These are phyloP conservation scores for Micromys minutus DNA, from an alignment of 2,113 vertebrate species.

Conservation along the genomic window DNA sequence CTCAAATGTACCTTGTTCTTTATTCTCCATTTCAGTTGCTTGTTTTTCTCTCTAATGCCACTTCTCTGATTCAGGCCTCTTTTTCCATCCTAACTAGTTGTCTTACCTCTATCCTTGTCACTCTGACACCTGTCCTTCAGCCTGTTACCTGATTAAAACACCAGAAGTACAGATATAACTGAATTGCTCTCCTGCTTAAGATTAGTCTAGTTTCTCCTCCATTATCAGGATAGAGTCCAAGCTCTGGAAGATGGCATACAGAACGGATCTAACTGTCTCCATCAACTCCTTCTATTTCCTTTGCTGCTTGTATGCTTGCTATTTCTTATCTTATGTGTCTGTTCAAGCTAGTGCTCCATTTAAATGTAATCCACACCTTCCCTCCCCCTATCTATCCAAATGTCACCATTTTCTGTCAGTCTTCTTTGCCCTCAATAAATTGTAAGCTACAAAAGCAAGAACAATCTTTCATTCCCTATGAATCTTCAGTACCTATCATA, in stretches of 20 bases:
- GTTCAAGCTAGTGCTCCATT: constrained; percentile 1
- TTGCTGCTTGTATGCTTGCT: constrained; percentile 36
- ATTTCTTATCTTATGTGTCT: not conserved
- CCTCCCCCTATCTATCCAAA: not conserved
- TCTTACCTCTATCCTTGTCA: constrained; percentile 23
- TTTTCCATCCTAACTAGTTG: constrained; percentile 20
- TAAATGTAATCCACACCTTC: not conserved
- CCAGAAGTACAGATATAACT: constrained; percentile 13
- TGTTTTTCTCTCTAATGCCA: constrained; percentile 25
- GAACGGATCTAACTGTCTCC: not conserved
- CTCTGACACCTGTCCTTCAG: not conserved
- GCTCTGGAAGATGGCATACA: not conserved
- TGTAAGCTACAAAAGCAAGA: constrained; percentile 39
- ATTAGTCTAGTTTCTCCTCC: constrained; percentile 33
- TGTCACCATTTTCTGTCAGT: constrained; percentile 33
- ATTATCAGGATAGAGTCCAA: not conserved
- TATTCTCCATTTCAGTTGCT: constrained; percentile 13
- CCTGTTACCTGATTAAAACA: constrained; percentile 30
- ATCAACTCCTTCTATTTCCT: constrained; percentile 9
- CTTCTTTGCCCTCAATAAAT: constrained; percentile 27
- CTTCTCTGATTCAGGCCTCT: constrained; percentile 4
- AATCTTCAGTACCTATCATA: constrained; percentile 27
- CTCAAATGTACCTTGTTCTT: not conserved
- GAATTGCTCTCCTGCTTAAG: constrained; percentile 36
- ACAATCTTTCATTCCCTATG: constrained; percentile 39